phyloP scores from a whole-genome alignment of 2,888 invertebrate genomes.

The Diploptera punctata region DNA sequence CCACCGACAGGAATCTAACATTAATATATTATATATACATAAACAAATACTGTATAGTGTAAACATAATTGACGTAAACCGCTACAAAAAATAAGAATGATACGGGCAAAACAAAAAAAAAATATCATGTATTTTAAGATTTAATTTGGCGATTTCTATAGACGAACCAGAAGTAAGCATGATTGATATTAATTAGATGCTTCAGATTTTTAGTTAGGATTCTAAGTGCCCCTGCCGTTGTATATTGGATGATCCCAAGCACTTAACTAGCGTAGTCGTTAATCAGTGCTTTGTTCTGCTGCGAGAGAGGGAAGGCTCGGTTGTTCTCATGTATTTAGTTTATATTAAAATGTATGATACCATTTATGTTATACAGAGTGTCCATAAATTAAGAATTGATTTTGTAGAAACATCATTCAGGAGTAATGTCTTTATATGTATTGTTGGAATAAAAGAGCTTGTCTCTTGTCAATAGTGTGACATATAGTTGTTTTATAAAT shows the following conservation, averaged over 20 bases:
- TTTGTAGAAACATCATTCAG: too few species aligned
- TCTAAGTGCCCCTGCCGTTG: conserved; percentile 37
- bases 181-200: conserved; percentile 41
- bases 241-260: conserved; percentile 38
- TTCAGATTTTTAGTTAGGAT: conserved; percentile 43
- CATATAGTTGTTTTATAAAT: too few species aligned
- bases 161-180: conserved; percentile 34
- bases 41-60: conserved; percentile 44
- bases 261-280: conserved; percentile 40
- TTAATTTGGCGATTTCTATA: conserved; percentile 42
- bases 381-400: too few species aligned
- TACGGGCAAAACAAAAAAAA: conserved; percentile 33
- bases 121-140: conserved; percentile 38
- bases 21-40: conserved; percentile 36
- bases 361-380: too few species aligned
- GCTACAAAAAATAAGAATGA: conserved; percentile 29
- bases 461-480: too few species aligned
- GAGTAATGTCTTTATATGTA: too few species aligned
- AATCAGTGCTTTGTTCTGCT: conserved; percentile 38
- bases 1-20: conserved; percentile 40
- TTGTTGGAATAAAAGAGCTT: too few species aligned
- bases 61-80: conserved; percentile 40
- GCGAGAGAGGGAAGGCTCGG: conserved; percentile 37
- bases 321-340: conserved; percentile 30
- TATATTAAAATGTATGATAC: conserved; percentile 9